Evolutionary conservation across 2,113 vertebrate species (phyloP).

Genomic region (Gobio gobio): DNA sequence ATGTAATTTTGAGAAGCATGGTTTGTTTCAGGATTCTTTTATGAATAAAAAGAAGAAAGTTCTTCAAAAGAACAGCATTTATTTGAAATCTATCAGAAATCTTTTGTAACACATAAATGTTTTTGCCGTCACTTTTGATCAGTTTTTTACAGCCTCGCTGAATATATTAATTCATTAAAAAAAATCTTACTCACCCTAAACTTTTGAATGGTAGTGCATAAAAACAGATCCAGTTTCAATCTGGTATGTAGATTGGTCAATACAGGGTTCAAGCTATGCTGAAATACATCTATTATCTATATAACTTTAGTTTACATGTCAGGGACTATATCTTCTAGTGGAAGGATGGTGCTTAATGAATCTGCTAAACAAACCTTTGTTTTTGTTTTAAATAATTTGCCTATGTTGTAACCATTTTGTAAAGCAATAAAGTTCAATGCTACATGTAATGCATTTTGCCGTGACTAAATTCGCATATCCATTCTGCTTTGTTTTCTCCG

Average conservation of each 20-base stretch:
- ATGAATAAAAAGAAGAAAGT: too few species aligned
- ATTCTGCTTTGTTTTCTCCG: not conserved
- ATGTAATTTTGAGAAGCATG: not conserved
- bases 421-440: too few species aligned
- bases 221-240: not conserved
- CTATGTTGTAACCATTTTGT: not conserved
- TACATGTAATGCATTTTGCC: not conserved
- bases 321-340: not conserved
- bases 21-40: not conserved
- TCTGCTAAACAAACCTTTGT: not conserved
- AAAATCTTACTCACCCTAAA: not conserved
- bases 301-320: not conserved
- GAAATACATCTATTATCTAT: not conserved
- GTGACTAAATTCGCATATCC: not conserved
- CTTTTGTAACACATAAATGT: not conserved
- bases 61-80: too few species aligned
- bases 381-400: not conserved
- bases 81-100: not conserved
- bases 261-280: not conserved
- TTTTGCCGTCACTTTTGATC: not conserved
- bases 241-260: not conserved
- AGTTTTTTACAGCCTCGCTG: not conserved
- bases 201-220: not conserved
- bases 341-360: not conserved
- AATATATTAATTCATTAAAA: not conserved